phyloP scores from a whole-genome alignment of 2,888 invertebrate species.

The Eristalinus sepulchralis region DNA sequence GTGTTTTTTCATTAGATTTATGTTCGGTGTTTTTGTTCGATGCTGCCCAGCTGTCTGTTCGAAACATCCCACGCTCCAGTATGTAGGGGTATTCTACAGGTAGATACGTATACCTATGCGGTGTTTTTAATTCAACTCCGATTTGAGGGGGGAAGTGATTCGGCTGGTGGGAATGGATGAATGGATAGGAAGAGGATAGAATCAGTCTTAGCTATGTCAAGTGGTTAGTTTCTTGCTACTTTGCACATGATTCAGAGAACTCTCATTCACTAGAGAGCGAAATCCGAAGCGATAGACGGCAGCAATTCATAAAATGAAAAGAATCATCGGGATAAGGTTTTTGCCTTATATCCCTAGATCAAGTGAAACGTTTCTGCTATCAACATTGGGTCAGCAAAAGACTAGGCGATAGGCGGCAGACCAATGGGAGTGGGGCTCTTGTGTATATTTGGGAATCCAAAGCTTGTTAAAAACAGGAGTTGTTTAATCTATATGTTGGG shows the following conservation, averaged over 20 bases:
- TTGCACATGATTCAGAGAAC: background rate
- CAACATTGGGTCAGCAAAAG: no score
- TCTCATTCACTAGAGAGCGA: background rate
- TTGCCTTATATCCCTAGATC: no score
- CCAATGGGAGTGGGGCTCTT: no score
- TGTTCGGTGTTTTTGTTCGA: slow-evolving; percentile 47
- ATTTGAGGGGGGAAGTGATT: no score
- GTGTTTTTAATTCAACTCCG: slow-evolving; percentile 57
- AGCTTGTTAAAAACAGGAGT: no score
- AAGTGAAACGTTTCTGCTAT: no score
- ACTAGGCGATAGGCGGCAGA: no score
- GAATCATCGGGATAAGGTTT: slow-evolving; percentile 54
- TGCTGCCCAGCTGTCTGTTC: slow-evolving; percentile 40
- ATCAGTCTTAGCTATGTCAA: slow-evolving; percentile 34
- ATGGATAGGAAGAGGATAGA: background rate
- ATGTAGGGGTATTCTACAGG: slow-evolving; percentile 47
- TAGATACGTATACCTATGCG: background rate
- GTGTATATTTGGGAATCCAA: no score
- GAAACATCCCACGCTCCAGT: slow-evolving; percentile 2
- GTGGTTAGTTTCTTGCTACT: slow-evolving; percentile 14
- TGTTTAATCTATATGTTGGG: no score
- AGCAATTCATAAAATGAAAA: slow-evolving; percentile 43
- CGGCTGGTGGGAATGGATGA: slow-evolving; percentile 6
- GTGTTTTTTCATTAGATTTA: slow-evolving; percentile 40
- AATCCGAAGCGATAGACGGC: background rate